Evolutionary conservation across 2,888 invertebrate genomes (phyloP).

Genomic region (Aspidiotus rigidus): DNA sequence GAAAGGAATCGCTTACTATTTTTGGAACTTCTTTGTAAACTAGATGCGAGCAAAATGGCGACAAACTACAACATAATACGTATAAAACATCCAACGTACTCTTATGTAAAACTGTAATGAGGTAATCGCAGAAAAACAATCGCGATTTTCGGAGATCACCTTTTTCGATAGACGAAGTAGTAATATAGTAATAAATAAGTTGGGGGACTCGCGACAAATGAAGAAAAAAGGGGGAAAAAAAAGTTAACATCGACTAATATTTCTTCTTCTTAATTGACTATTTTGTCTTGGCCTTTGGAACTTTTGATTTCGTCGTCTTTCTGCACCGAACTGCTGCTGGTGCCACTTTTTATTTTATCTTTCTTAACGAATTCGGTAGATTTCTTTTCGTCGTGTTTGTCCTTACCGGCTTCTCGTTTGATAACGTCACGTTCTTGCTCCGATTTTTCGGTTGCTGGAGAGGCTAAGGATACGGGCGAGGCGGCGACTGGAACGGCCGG

Average conservation of each 20-base stretch:
- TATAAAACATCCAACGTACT: too few relatives aligned
- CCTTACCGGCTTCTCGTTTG: constrained; percentile 38
- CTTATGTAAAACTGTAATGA: neutral
- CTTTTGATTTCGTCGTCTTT: constrained; percentile 17
- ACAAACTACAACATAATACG: too few relatives aligned
- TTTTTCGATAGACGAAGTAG: neutral
- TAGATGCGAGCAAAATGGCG: too few relatives aligned
- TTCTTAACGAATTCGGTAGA: constrained; percentile 23
- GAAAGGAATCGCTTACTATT: neutral
- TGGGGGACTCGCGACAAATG: neutral
- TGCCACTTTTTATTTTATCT: constrained; percentile 14
- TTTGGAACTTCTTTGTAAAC: too few relatives aligned
- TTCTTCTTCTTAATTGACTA: neutral
- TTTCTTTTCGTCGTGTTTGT: constrained; percentile 36
- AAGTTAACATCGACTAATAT: too few relatives aligned
- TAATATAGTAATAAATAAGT: neutral
- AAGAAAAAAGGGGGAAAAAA: neutral
- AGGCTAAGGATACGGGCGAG: too few relatives aligned
- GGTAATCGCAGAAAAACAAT: neutral
- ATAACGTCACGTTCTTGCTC: constrained; percentile 34
- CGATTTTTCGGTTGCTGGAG: constrained; percentile 33
- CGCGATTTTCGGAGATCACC: constrained; percentile 4
- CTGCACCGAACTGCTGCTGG: neutral
- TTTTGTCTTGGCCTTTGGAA: neutral
- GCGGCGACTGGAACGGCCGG: neutral